Evolutionary conservation across 2,113 vertebrate species (phyloP), one percentile per base, ranked within the genome.

Genomic region (Rhabdornis inornatus): DNA sequence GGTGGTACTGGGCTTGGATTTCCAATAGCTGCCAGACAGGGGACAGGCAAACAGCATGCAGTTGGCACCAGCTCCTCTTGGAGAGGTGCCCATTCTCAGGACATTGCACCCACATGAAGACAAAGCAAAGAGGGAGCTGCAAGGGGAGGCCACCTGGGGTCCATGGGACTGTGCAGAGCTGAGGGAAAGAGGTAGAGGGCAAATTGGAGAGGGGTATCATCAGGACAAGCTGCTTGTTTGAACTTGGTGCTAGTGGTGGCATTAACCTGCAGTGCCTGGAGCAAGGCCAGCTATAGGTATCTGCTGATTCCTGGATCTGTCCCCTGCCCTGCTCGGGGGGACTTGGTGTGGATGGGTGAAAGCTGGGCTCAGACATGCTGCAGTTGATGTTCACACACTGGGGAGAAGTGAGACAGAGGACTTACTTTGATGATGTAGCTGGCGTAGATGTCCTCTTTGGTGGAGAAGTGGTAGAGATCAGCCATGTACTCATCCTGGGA

Each of bases 401-500:
- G 76, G 59, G 21, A 92, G n/a, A 31, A 22, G 28, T 10, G 42
- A 13, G 9, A 52, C 31, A 59, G 37, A 88, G 22, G 92, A 89
- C 99, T 98, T 97, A 99, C 99, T 27, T 97, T 98, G 86, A 99
- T 98, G 94, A 99, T 99, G 92, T 99, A 99, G 94, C 98, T 99
- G 77, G 99, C 99, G 0, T 99, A 99, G n/a, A 98, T 98, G 42
- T 99, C 98, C 89, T 99, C 99, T 93, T 99, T 99, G 70, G 99
- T 99, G 78, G 98, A 98, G 95, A 99, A 99, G 96, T 99, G 99
- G 92, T 99, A 99, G 8, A 99, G 98, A 84, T 99, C 99, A n/a
- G 99, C 99, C 95, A 99, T 98, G 94, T 99, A 99, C 94, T 99
- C 98, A 18, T 99, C 99, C 99, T 99, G 78, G 24, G 53, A 84